Evolutionary conservation across 1,140 invertebrate genomes (phyloP).

Genomic region (Bombyx mori): ASM3026992v2 NC_085129.1:10888001-10888500

Average conservation of each 20-base stretch:
- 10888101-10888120: too few relatives aligned
- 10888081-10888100: too few relatives aligned
- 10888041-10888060: too few relatives aligned
- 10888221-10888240: slow-evolving; percentile 4
- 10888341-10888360: slow-evolving; percentile 16
- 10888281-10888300: slow-evolving; percentile 20
- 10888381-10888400: slow-evolving; percentile 6
- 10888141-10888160: too few relatives aligned
- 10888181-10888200: background rate
- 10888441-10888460: background rate
- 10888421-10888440: background rate
- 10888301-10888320: slow-evolving; percentile 26
- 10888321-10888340: slow-evolving; percentile 23
- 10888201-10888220: slow-evolving; percentile 3
- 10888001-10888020: too few relatives aligned
- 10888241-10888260: slow-evolving; percentile 4
- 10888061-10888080: too few relatives aligned
- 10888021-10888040: too few relatives aligned
- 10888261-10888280: slow-evolving; percentile 5
- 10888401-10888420: background rate
- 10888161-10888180: too few relatives aligned
- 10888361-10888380: slow-evolving; percentile 12
- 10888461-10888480: background rate
- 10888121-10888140: too few relatives aligned
- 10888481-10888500: background rate